These are phyloP conservation scores for Dryococelus australis DNA, from an alignment of 2,888 invertebrate genomes.

Conservation along the genomic window DNA sequence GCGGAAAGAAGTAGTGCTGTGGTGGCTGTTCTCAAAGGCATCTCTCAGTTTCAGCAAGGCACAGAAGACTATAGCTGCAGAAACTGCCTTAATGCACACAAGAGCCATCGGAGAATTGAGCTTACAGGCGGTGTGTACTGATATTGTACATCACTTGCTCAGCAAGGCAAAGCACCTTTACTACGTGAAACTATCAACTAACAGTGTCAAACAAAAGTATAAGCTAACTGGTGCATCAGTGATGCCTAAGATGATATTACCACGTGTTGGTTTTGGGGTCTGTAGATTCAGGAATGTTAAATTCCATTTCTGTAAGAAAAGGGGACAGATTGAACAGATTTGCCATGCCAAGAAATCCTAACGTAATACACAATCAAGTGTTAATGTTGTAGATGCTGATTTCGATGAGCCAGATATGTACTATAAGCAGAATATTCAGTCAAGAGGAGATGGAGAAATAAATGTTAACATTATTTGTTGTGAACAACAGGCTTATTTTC, in stretches of 20 bases:
- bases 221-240: no score
- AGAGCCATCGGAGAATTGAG: background rate
- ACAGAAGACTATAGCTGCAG: background rate
- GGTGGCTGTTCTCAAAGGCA: background rate
- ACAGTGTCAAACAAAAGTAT: no score
- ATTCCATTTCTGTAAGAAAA: background rate
- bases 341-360: background rate
- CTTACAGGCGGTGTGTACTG: background rate
- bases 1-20: background rate
- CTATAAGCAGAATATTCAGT: no score
- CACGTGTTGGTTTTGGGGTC: background rate
- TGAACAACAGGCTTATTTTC: no score
- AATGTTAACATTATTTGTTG: no score
- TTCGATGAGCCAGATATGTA: no score
- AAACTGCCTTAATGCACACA: background rate
- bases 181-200: no score
- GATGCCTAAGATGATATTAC: no score
- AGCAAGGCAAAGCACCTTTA: background rate
- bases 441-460: no score
- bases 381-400: no score
- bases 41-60: background rate
- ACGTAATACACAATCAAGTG: background rate
- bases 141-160: background rate
- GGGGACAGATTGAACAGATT: background rate
- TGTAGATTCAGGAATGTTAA: background rate